phyloP scores from a whole-genome alignment of 2,888 invertebrate species.

The Pseudococcus jackbeardsleyi region DNA sequence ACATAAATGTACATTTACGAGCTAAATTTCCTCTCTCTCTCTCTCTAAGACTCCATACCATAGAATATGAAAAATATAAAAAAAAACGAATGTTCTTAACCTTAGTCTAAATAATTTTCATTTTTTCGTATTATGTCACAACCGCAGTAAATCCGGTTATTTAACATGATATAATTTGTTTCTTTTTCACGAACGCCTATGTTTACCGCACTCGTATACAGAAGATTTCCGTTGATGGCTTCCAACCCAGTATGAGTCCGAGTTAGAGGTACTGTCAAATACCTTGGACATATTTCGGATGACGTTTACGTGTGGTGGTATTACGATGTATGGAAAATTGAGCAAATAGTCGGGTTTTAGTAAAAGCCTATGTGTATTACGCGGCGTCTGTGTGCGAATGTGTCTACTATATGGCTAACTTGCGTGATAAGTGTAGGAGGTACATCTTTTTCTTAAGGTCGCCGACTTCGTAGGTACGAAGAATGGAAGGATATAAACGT shows the following conservation, averaged over 20 bases:
- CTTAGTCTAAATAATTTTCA: conserved; percentile 53
- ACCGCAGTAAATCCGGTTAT: conserved; percentile 53
- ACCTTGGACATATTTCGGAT: conserved; percentile 56
- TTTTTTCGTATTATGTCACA: conserved; percentile 53
- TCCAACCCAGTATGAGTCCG: not conserved
- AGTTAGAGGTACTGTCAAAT: not conserved
- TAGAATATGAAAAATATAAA: not conserved
- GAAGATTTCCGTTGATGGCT: conserved; percentile 30
- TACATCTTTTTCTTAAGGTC: conserved; percentile 60
- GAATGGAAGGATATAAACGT: conserved; percentile 56
- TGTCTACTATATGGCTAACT: conserved; percentile 19
- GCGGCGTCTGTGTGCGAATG: conserved; percentile 40
- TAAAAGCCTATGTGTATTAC: conserved; percentile 17
- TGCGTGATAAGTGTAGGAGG: conserved; percentile 63
- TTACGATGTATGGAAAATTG: conserved; percentile 49
- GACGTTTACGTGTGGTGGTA: conserved; percentile 32
- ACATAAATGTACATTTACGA: not conserved
- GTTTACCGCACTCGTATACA: conserved; percentile 32
- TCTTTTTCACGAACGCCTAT: conserved; percentile 46
- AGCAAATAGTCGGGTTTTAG: conserved; percentile 54
- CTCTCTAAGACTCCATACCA: not conserved
- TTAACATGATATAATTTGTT: conserved; percentile 52
- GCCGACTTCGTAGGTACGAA: conserved; percentile 51
- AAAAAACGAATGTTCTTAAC: conserved; percentile 51
- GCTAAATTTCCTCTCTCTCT: conserved; percentile 1